phyloP scores from a whole-genome alignment of 2,797 vertebrate species.

The Nannoperca obscura region DNA sequence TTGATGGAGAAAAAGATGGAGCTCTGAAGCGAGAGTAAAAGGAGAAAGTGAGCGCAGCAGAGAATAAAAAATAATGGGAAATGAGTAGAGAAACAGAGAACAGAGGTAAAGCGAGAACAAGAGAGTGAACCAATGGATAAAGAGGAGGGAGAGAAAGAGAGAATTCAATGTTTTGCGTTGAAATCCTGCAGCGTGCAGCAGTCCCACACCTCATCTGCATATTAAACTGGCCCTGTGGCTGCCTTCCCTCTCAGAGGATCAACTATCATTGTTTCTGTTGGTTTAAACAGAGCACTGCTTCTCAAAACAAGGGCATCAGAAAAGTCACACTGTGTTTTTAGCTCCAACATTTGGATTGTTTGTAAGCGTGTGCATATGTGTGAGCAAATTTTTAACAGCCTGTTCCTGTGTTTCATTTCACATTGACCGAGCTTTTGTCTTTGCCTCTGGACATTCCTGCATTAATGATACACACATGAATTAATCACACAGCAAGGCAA shows the following conservation, averaged over 20 bases:
- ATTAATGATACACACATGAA: constrained; percentile 86
- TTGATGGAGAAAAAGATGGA: constrained; percentile 57
- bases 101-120: constrained; percentile 25
- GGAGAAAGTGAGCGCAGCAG: constrained; percentile 25
- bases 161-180: constrained; percentile 45
- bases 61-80: constrained; percentile 60
- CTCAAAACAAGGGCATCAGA: constrained; percentile 76
- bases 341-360: constrained; percentile 41
- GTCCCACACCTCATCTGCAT: constrained; percentile 79
- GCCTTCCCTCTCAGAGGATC: constrained; percentile 72
- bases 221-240: constrained; percentile 79
- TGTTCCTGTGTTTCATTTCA: constrained; percentile 69
- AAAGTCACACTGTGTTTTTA: constrained; percentile 62
- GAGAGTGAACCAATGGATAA: constrained; percentile 43
- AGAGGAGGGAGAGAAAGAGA: constrained; percentile 34
- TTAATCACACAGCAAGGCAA: constrained; percentile 82
- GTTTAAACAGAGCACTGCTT: constrained; percentile 70
- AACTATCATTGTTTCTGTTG: constrained; percentile 75
- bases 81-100: constrained; percentile 49
- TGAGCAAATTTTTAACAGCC: constrained; percentile 49
- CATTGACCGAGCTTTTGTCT: constrained; percentile 83
- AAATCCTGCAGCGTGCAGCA: constrained; percentile 68
- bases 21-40: constrained; percentile 28
- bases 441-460: constrained; percentile 83
- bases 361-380: constrained; percentile 51